Conservation (phyloP, 2,797 vertebrate species). For the Anisognathus igniventris region DNA sequence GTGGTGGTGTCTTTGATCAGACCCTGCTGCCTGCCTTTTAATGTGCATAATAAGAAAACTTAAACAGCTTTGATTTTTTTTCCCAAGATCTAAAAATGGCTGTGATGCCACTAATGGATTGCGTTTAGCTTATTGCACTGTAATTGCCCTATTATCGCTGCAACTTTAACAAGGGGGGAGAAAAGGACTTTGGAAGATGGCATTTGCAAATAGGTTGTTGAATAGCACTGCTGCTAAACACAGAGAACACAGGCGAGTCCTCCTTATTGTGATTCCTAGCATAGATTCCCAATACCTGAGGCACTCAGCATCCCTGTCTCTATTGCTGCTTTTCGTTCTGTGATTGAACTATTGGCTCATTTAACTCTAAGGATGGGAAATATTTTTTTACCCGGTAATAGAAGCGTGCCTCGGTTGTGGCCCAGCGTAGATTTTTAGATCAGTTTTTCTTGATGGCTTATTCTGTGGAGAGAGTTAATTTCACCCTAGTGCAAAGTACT, state of each 20-base stretch:
- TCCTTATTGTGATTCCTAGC: slow-evolving; percentile 53
- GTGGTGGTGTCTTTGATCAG: slow-evolving; percentile 55
- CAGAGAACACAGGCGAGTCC: neutral
- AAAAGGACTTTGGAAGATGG: slow-evolving; percentile 42
- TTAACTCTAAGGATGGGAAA: slow-evolving; percentile 57
- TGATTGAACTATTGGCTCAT: slow-evolving; percentile 64
- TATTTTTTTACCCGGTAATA: slow-evolving; percentile 61
- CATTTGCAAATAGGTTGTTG: slow-evolving; percentile 54
- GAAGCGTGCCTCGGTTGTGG: neutral
- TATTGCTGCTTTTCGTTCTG: neutral
- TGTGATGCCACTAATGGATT: slow-evolving; percentile 48
- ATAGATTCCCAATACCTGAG: slow-evolving; percentile 48
- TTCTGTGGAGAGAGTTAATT: slow-evolving; percentile 52
- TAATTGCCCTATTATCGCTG: slow-evolving; percentile 57
- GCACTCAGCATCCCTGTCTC: slow-evolving; percentile 39
- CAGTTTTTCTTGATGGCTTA: slow-evolving; percentile 36
- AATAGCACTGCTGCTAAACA: slow-evolving; percentile 30
- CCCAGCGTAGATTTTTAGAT: slow-evolving; percentile 8
- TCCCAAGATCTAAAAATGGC: slow-evolving; percentile 37
- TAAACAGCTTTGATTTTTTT: slow-evolving; percentile 51
- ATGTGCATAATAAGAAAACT: slow-evolving; percentile 66
- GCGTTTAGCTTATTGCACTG: slow-evolving; percentile 59
- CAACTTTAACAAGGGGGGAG: slow-evolving; percentile 39
- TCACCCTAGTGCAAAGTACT: slow-evolving; percentile 6
- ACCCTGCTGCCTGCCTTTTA: slow-evolving; percentile 40